A percentile compares a stretch with the other conserved stretches of the same genome.
Evolutionary conservation across 2,888 invertebrate genomes (phyloP).

Genomic region (Sinotaia quadrata): DNA sequence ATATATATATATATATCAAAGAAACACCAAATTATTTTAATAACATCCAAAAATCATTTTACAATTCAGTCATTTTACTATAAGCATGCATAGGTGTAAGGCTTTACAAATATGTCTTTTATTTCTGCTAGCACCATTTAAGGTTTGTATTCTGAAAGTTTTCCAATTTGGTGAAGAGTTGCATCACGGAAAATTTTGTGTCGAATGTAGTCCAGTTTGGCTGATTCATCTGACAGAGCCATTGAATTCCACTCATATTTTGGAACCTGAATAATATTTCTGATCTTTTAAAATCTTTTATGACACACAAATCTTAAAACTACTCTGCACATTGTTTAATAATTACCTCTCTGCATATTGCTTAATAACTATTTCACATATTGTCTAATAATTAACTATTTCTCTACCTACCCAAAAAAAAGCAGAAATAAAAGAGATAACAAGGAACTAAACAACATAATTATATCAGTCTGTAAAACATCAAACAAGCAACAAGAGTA

Average conservation of each 20-base stretch:
- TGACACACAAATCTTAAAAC: not conserved
- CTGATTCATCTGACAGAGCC: constrained; percentile 40
- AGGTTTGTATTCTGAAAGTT: not conserved
- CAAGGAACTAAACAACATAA: too few relatives aligned
- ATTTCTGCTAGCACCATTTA: too few relatives aligned
- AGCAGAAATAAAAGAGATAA: not conserved
- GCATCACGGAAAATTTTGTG: constrained; percentile 36
- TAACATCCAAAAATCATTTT: too few relatives aligned
- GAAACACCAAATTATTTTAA: too few relatives aligned
- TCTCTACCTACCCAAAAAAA: not conserved
- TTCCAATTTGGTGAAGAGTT: not conserved
- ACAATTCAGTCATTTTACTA: too few relatives aligned
- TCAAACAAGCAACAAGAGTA: too few relatives aligned
- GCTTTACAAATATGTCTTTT: too few relatives aligned
- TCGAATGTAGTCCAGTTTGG: constrained; percentile 38
- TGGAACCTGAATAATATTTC: constrained; percentile 39
- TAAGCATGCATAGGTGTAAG: too few relatives aligned
- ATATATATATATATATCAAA: too few relatives aligned
- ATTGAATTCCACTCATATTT: constrained; percentile 49
- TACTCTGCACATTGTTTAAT: not conserved
- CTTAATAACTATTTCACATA: not conserved
- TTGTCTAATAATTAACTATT: not conserved
- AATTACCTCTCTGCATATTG: not conserved
- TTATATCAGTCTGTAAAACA: too few relatives aligned
- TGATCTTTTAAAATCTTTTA: not conserved